Conservation (phyloP, 1,140 invertebrate species). For the Leptinotarsa undecemlineata region DNA sequence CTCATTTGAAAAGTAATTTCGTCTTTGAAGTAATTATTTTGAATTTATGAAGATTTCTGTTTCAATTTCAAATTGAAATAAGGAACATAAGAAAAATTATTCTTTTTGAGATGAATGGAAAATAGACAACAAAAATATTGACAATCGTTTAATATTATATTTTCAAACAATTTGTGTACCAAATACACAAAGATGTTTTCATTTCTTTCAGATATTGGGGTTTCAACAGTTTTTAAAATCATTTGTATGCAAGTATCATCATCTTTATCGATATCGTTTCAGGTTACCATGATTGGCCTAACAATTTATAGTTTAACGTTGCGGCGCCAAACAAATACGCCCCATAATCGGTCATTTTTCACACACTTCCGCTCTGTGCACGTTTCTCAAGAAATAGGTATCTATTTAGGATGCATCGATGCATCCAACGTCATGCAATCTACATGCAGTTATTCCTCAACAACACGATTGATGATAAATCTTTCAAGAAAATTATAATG, state of each 20-base stretch:
- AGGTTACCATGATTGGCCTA: not conserved
- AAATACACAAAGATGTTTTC: too few relatives aligned
- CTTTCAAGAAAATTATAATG: not conserved
- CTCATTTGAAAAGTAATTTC: too few relatives aligned
- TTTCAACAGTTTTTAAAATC: too few relatives aligned
- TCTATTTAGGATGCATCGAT: constrained; percentile 4
- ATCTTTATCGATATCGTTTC: not conserved
- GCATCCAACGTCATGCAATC: not conserved
- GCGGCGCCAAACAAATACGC: not conserved
- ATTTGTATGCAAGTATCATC: too few relatives aligned
- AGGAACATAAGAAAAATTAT: fast-evolving
- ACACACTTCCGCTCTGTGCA: not conserved
- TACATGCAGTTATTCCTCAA: not conserved
- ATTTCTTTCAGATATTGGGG: too few relatives aligned
- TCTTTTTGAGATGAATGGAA: too few relatives aligned
- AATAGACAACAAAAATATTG: too few relatives aligned
- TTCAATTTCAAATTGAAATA: too few relatives aligned
- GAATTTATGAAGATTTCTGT: too few relatives aligned
- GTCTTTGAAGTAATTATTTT: too few relatives aligned
- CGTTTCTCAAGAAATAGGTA: constrained; percentile 5
- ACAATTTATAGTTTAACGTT: not conserved
- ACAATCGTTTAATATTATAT: too few relatives aligned
- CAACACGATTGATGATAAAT: not conserved
- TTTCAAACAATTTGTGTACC: too few relatives aligned
- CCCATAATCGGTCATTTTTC: not conserved